These are phyloP conservation scores for Aurelia sp. DNA, from an alignment of 30 jellyfish, hydroid and myxozoan species.

Conservation along the genomic window DNA sequence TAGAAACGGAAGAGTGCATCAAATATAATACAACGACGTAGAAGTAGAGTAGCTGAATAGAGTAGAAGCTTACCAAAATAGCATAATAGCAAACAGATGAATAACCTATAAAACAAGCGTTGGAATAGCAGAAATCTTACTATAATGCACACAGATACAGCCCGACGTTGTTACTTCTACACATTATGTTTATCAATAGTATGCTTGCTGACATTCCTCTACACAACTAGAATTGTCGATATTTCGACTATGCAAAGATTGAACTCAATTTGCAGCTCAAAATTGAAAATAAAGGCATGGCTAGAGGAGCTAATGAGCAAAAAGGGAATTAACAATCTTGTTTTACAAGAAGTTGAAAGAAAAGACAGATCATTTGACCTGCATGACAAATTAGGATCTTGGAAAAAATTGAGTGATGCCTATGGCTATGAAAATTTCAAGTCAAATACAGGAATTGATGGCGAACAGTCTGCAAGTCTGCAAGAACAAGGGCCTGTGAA, in stretches of 20 bases:
- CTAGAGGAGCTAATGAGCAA: conserved; percentile 35
- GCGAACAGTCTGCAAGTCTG: too few species aligned
- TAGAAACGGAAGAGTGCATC: too few species aligned
- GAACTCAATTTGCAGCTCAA: conserved; percentile 18
- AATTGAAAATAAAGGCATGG: conserved; percentile 40
- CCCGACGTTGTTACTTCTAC: conserved; percentile 39
- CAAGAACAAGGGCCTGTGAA: too few species aligned
- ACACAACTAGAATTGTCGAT: conserved; percentile 40
- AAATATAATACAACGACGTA: too few species aligned
- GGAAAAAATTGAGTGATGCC: background rate
- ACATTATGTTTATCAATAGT: conserved; percentile 22
- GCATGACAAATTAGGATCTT: background rate
- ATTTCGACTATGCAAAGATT: conserved; percentile 12
- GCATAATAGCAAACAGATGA: too few species aligned
- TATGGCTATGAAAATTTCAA: too few species aligned
- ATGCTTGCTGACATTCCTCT: conserved; percentile 42
- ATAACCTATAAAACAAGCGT: too few species aligned
- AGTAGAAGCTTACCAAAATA: too few species aligned
- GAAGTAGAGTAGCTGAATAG: too few species aligned
- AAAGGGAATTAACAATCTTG: conserved; percentile 19
- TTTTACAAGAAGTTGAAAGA: conserved; percentile 10
- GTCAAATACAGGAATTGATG: too few species aligned
- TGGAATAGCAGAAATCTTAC: background rate
- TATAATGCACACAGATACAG: conserved; percentile 35
- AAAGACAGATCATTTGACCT: conserved; percentile 5